Evolutionary conservation across 2,113 vertebrate genomes (phyloP), one percentile per base, ranked within the genome.

Genomic region (Callospermophilus lateralis): DNA sequence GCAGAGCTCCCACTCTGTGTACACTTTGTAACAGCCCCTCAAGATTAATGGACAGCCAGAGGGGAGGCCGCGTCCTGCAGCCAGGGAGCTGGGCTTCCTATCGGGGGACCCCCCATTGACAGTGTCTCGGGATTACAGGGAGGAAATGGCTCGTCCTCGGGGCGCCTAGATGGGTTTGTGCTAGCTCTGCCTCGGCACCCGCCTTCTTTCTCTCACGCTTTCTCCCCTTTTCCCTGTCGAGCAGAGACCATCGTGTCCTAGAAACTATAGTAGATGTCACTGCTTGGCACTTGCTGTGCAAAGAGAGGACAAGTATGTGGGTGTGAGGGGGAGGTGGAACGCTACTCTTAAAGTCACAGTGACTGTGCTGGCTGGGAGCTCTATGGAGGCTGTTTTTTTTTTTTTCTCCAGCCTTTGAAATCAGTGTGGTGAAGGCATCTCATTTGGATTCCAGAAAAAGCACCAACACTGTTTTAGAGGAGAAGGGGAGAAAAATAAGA

Each of bases 241-340:
- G 98, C 93, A 85, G 97, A 98, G 98, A 98, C 91, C 98, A 93
- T 98, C 97, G 17, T 98, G 98, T 99, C 98, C 99, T 98, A 98
- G 98, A 96, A 98, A 98, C 98, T 98, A 81, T 95, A 96, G 98
- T 98, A 96, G 99, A 98, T 99, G 99, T 99, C 98, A 99, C 99
- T 12, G 98, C 98, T 99, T 99, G 99, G 99, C 98, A 99, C 99
- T 96, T 97, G 98, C 98, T 95, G 51, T 93, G 98, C 97, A 61
- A 78, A 98, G 98, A 98, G 97, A 98, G 98, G 98, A 98, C 98
- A 98, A 99, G 98, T 97, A 94, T 97, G 98, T 97, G 98, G 95
- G 98, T 98, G 98, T 98, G 98, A 97, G 97, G 97, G 10, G 97
- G 97, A 95, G 97, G 97, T 76, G 92, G 93, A 96, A 96, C 4